Evolutionary conservation across 2,797 vertebrate species (phyloP), one percentile per base, ranked within the genome.

Genomic region (Falco biarmicus): DNA sequence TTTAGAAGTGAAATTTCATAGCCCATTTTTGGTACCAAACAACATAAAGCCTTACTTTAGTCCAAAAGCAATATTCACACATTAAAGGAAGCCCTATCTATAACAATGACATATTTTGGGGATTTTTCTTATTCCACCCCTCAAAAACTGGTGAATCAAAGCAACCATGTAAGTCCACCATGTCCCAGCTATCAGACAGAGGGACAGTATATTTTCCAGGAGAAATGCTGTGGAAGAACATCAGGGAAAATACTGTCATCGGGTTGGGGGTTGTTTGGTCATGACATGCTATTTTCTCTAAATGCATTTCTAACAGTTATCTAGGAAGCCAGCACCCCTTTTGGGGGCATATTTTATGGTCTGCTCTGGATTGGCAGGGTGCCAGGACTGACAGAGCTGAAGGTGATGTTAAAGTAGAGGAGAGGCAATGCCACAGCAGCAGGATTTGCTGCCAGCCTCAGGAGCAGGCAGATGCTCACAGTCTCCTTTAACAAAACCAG

Each of bases 401-500:
- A 54, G 47, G 34, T 5, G 45, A 21, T 12, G 51, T 13, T 17
- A 14, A 34, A 31, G 39, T 0, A 4, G n/a, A 53, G 64, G 29
- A 41, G 34, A 59, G 26, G 41, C 28, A 7, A 17, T 1, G 0
- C n/a, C 2, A 0, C 6, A 8, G 48, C 34, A 14, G 57, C 1
- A 4, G 39, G 21, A 12, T 12, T 26, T 3, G 2, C 34, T 3
- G 1, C 4, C 50, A 21, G 32, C 45, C 31, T 21, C 2, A 1
- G 41, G 41, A 25, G 29, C 28, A 13, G 41, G 34, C 32, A 16
- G 57, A 6, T 21, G 28, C 20, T 18, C 5, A 0, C 39, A 17
- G 39, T 10, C 7, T 64, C 21, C 53, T 43, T 25, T n/a, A 18
- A 2, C 18, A 50, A 63, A 70, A 51, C 15, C 57, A 22, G 17